These are phyloP conservation scores for Tiliacea citrago DNA, from an alignment of 2,888 invertebrate genomes.

Conservation along the genomic window DNA sequence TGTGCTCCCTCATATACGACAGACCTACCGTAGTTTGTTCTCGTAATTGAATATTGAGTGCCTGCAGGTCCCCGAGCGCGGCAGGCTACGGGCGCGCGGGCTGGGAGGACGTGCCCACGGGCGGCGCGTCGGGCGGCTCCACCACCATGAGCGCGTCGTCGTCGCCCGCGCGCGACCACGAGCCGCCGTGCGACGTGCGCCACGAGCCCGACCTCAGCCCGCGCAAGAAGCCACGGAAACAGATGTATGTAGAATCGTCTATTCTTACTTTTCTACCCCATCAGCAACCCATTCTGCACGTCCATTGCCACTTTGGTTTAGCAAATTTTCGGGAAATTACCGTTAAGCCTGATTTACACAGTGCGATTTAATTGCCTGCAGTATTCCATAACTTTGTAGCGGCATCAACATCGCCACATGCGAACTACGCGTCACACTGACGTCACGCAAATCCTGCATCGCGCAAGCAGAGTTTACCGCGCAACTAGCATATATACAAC, in stretches of 20 bases:
- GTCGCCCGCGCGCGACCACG: constrained; percentile 93
- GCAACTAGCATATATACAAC: no score
- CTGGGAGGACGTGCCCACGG: constrained; percentile 59
- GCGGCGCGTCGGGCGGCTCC: constrained; percentile 91
- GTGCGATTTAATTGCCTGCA: neutral
- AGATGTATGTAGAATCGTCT: constrained; percentile 91
- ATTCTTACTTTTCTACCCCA: neutral
- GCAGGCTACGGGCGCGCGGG: constrained; percentile 49
- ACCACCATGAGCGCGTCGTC: constrained; percentile 97
- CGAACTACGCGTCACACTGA: no score
- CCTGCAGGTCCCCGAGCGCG: constrained; percentile 88
- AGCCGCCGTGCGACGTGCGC: constrained; percentile 58
- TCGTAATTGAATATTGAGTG: neutral
- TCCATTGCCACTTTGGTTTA: neutral
- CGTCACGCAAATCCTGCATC: no score
- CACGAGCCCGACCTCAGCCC: constrained; percentile 89
- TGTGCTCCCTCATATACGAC: neutral
- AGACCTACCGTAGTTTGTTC: neutral
- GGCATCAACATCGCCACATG: no score
- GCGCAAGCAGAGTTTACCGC: no score
- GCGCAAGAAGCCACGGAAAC: constrained; percentile 97
- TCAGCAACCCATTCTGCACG: neutral
- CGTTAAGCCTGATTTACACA: neutral
- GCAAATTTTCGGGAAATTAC: neutral
- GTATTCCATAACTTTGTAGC: neutral